These are phyloP conservation scores for Encarsia formosa DNA, from an alignment of 2,888 invertebrate species.

Conservation along the genomic window DNA sequence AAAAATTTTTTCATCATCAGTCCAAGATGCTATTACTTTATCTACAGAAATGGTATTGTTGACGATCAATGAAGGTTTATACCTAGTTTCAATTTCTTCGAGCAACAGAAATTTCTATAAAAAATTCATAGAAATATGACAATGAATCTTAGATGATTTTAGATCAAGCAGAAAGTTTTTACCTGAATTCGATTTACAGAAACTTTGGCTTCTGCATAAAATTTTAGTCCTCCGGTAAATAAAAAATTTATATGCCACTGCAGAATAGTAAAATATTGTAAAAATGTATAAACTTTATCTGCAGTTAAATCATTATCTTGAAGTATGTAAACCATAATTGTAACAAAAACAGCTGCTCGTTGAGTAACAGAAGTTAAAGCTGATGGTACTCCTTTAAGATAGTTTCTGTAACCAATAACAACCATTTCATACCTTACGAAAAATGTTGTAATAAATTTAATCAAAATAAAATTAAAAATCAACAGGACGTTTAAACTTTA, in stretches of 20 bases:
- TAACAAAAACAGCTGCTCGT: conserved; percentile 76
- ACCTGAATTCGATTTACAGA: conserved; percentile 63
- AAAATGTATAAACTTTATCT: conserved; percentile 69
- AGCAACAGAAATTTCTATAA: conserved; percentile 52
- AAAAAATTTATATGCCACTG: conserved; percentile 65
- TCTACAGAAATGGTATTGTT: conserved; percentile 23
- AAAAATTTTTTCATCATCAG: conserved; percentile 40
- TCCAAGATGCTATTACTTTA: conserved; percentile 52
- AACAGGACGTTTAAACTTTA: no score
- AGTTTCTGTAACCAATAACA: conserved; percentile 61
- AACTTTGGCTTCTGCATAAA: conserved; percentile 61
- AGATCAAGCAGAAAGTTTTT: conserved; percentile 19
- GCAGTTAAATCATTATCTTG: conserved; percentile 54
- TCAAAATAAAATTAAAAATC: no score
- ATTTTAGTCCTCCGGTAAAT: conserved; percentile 60
- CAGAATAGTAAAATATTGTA: conserved; percentile 71
- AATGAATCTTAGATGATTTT: no score
- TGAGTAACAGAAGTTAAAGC: conserved; percentile 74
- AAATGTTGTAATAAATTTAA: no score
- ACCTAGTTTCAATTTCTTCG: conserved; percentile 54
- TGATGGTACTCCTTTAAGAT: conserved; percentile 63
- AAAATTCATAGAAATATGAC: neutral
- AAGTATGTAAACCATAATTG: conserved; percentile 72
- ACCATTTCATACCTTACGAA: conserved; percentile 67
- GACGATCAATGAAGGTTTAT: no score